Evolutionary conservation across 2,888 invertebrate genomes (phyloP).

Genomic region (Seira musarum): DNA sequence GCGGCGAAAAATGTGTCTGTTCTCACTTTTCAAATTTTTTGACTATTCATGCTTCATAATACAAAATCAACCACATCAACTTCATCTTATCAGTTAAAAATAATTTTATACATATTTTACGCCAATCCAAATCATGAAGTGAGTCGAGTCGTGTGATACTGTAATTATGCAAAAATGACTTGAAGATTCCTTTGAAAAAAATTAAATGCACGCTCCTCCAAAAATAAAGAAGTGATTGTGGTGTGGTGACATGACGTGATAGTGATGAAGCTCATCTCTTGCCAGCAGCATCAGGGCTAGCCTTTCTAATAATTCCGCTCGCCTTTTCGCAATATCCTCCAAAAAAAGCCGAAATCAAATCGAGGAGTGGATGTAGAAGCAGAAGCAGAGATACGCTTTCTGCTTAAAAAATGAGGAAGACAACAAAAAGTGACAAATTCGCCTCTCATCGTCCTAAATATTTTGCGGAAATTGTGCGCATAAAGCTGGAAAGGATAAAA

Average conservation of each 20-base stretch:
- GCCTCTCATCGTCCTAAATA: neutral
- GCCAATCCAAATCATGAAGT: neutral
- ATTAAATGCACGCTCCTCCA: too few relatives aligned
- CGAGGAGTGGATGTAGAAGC: neutral
- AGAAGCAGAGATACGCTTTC: neutral
- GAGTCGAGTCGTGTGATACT: constrained; percentile 11
- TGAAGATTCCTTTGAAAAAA: neutral
- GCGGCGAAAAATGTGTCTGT: constrained; percentile 16
- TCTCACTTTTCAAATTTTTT: constrained; percentile 5
- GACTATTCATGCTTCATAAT: neutral
- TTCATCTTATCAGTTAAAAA: constrained; percentile 15
- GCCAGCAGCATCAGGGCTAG: neutral
- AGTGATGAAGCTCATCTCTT: too few relatives aligned
- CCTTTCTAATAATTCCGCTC: constrained; percentile 6
- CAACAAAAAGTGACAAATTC: constrained; percentile 14
- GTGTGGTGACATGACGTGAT: constrained; percentile 5
- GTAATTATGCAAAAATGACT: constrained; percentile 15
- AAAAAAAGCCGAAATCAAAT: neutral
- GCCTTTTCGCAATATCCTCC: neutral
- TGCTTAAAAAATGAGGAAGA: neutral
- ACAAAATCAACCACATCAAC: neutral
- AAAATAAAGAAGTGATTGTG: too few relatives aligned
- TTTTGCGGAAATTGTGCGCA: neutral
- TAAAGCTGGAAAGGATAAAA: constrained; percentile 3
- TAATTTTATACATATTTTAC: constrained; percentile 5